These are phyloP conservation scores for Leptopilina drosophilae DNA, from an alignment of 2,888 invertebrate species.

Conservation along the genomic window DNA sequence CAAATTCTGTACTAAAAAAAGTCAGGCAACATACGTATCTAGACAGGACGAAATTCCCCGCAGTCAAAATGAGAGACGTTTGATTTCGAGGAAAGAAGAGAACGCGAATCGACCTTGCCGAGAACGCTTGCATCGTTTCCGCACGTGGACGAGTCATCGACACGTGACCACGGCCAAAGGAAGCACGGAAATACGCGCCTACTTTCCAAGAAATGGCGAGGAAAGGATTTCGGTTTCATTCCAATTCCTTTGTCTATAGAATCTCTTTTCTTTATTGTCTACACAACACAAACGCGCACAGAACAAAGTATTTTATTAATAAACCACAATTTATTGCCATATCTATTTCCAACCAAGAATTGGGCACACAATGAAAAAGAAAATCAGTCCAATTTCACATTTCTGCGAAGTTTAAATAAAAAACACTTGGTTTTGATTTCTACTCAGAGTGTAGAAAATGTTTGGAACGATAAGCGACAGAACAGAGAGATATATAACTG, in stretches of 20 bases:
- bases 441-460: too few relatives aligned
- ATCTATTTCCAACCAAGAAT: too few relatives aligned
- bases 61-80: neutral
- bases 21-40: too few relatives aligned
- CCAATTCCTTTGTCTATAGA: constrained; percentile 30
- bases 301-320: neutral
- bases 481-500: too few relatives aligned
- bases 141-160: constrained; percentile 35
- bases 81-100: neutral
- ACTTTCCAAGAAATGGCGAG: constrained; percentile 26
- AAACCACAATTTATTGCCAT: too few relatives aligned
- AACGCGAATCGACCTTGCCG: constrained; percentile 29
- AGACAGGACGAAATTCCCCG: neutral
- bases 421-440: too few relatives aligned
- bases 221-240: constrained; percentile 30
- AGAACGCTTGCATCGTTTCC: constrained; percentile 23
- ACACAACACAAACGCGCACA: neutral
- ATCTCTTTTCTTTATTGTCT: neutral
- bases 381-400: too few relatives aligned
- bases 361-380: too few relatives aligned
- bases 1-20: too few relatives aligned
- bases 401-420: too few relatives aligned
- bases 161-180: constrained; percentile 36
- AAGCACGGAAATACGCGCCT: constrained; percentile 38
- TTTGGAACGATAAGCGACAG: too few relatives aligned